Evolutionary conservation across 1,140 invertebrate genomes (phyloP).

Genomic region (Drosophila orosa): DNA sequence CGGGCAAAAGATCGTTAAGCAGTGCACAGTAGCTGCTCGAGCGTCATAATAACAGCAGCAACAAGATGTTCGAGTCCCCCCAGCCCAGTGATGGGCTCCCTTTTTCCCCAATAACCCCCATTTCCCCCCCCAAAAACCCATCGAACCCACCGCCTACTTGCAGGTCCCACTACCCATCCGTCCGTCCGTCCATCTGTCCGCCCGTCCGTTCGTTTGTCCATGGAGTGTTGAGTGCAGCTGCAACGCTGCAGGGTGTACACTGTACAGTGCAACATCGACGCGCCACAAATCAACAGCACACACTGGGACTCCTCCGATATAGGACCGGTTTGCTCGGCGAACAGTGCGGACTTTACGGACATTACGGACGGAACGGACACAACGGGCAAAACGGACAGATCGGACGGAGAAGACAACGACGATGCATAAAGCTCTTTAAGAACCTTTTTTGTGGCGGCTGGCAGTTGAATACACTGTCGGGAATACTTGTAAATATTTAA

Average conservation of each 20-base stretch:
- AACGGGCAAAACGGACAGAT: constrained; percentile 17
- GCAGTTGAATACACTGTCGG: constrained; percentile 40
- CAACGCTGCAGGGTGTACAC: constrained; percentile 80
- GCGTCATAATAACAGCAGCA: constrained; percentile 82
- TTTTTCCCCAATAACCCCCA: neutral
- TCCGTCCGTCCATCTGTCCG: constrained; percentile 8
- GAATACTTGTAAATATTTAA: constrained; percentile 1
- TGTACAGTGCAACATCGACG: constrained; percentile 61
- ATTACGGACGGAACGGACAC: constrained; percentile 24
- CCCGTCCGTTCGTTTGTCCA: constrained; percentile 21
- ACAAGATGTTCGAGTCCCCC: constrained; percentile 67
- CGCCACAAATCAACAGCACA: constrained; percentile 67
- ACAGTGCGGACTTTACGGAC: constrained; percentile 21
- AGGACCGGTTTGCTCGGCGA: constrained; percentile 50
- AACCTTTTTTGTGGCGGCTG: constrained; percentile 76
- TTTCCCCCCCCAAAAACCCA: neutral
- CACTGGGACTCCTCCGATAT: constrained; percentile 45
- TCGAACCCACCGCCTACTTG: constrained; percentile 40
- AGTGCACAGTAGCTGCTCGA: constrained; percentile 80
- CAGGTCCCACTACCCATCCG: constrained; percentile 24
- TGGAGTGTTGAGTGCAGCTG: constrained; percentile 67
- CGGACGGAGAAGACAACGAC: constrained; percentile 41
- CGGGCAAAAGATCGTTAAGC: constrained; percentile 80
- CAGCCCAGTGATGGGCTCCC: neutral
- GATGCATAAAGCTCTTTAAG: constrained; percentile 78